Evolutionary conservation across 2,797 vertebrate species (phyloP).

Genomic region (Percopsis omiscomaycus): DNA sequence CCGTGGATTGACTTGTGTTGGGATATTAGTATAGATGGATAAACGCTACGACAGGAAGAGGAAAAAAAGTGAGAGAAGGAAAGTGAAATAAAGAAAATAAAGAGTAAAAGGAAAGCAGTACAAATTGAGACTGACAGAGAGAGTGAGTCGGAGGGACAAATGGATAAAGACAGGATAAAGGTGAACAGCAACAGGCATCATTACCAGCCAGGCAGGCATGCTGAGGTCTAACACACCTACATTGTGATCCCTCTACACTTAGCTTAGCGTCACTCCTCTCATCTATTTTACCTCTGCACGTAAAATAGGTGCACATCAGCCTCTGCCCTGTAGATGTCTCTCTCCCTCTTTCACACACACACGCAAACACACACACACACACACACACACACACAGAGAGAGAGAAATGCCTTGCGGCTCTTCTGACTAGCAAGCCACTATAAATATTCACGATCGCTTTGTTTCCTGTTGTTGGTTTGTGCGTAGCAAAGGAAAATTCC

Average conservation of each 20-base stretch:
- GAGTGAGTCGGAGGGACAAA: conserved; percentile 28
- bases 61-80: conserved; percentile 15
- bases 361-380: background rate
- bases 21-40: background rate
- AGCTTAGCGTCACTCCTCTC: conserved; percentile 60
- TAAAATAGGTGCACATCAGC: conserved; percentile 22
- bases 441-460: conserved; percentile 25
- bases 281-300: conserved; percentile 23
- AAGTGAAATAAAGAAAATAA: conserved; percentile 24
- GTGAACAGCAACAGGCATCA: conserved; percentile 55
- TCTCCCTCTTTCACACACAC: conserved; percentile 5
- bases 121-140: conserved; percentile 33
- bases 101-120: conserved; percentile 2
- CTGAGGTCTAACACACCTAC: conserved; percentile 61
- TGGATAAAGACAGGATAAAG: conserved; percentile 26
- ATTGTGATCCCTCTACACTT: conserved; percentile 48
- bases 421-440: conserved; percentile 25
- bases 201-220: conserved; percentile 56
- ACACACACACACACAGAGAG: conserved; percentile 14
- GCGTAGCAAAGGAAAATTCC: conserved; percentile 45
- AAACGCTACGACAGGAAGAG: background rate
- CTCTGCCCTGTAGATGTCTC: conserved; percentile 12
- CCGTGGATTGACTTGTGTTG: no score
- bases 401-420: conserved; percentile 13
- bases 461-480: conserved; percentile 41